A percentile compares a stretch with the other conserved stretches of the same genome.
Conservation (phyloP, 2,888 invertebrate genomes). For the Trissolcus japonicus region DNA sequence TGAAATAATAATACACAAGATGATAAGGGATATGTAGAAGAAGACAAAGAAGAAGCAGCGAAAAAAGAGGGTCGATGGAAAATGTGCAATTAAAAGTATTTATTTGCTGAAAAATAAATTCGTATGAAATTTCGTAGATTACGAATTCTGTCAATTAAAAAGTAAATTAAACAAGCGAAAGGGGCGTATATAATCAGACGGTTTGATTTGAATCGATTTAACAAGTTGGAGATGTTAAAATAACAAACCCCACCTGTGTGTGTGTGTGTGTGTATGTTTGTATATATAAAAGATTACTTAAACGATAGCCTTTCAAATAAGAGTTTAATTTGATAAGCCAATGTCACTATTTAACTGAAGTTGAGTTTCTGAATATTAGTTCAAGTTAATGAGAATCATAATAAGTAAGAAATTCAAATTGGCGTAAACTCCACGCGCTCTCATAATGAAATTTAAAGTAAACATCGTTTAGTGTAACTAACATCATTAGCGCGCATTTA, state of each 20-base stretch:
- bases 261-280: too few species aligned
- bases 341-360: constrained; percentile 27
- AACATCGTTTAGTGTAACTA: constrained; percentile 9
- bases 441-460: constrained; percentile 16
- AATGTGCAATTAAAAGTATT: too few species aligned
- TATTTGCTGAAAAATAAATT: too few species aligned
- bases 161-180: neutral
- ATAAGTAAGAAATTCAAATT: constrained; percentile 24
- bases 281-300: constrained; percentile 14
- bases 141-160: too few species aligned
- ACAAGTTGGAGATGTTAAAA: neutral
- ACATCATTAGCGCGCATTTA: neutral
- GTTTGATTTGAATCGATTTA: neutral
- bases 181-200: neutral
- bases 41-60: neutral
- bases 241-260: neutral
- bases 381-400: constrained; percentile 31
- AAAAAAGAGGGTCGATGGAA: neutral
- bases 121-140: too few species aligned
- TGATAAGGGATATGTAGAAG: too few species aligned
- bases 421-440: constrained; percentile 8
- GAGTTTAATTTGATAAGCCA: constrained; percentile 15
- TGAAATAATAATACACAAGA: neutral
- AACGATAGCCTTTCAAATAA: constrained; percentile 21
- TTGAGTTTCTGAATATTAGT: constrained; percentile 17